Evolutionary conservation across 2,888 invertebrate genomes (phyloP).

Genomic region (Clistopyga incitator): DNA sequence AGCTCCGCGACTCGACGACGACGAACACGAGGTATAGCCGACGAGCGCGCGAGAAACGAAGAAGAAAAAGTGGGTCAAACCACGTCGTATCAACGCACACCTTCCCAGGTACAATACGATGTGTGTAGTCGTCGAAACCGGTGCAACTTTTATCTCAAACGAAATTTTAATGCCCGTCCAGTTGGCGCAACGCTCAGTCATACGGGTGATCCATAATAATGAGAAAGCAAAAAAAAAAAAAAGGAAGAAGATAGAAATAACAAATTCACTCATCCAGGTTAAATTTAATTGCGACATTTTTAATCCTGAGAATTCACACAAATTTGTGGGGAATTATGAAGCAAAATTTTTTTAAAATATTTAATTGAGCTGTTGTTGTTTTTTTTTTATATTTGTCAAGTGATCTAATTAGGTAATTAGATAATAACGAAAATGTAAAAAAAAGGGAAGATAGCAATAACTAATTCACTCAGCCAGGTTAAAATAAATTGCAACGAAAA

Average conservation of each 20-base stretch:
- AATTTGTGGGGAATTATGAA: slow-evolving; percentile 35
- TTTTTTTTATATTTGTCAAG: no score
- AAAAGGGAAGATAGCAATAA: no score
- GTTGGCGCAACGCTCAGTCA: slow-evolving; percentile 35
- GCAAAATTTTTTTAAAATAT: no score
- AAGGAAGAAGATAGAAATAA: slow-evolving; percentile 3
- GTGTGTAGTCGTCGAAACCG: slow-evolving; percentile 40
- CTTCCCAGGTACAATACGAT: neutral
- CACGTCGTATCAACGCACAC: slow-evolving; percentile 55
- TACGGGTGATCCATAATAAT: slow-evolving; percentile 43
- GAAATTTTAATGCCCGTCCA: slow-evolving; percentile 32
- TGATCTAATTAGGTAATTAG: no score
- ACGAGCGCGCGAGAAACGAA: slow-evolving; percentile 69
- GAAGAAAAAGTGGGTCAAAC: slow-evolving; percentile 80
- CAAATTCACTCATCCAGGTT: slow-evolving; percentile 13
- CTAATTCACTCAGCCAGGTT: no score
- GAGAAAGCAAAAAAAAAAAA: slow-evolving; percentile 3
- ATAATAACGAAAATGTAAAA: no score
- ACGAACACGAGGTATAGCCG: neutral
- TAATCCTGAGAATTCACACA: slow-evolving; percentile 23
- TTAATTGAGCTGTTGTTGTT: no score
- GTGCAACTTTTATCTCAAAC: slow-evolving; percentile 49
- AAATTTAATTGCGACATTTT: neutral
- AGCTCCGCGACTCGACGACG: neutral
- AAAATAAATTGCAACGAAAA: no score